Percentiles rank a stretch among this genome's conserved stretches.
Conservation (phyloP, 2,113 vertebrate genomes). For the Toxotes jaculatrix region DNA sequence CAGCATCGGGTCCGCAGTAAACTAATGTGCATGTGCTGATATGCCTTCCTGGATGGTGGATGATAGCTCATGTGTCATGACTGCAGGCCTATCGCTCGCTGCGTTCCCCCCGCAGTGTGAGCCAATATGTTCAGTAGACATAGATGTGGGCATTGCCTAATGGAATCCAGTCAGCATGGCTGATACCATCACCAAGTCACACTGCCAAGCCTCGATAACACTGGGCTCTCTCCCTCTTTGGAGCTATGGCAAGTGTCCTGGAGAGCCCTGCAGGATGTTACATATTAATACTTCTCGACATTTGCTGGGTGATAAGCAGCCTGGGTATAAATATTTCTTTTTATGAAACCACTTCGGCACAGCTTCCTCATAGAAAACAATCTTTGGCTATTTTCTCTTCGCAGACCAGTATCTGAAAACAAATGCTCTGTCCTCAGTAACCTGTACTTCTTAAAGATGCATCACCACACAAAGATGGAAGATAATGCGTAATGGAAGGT, state of each 20-base stretch:
- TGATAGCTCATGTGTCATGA: constrained; percentile 77
- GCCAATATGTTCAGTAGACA: constrained; percentile 77
- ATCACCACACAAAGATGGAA: background rate
- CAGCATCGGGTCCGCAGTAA: constrained; percentile 68
- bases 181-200: constrained; percentile 81
- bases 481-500: background rate
- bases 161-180: constrained; percentile 80
- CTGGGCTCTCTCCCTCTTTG: constrained; percentile 55
- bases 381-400: constrained; percentile 53
- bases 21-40: constrained; percentile 70
- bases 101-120: constrained; percentile 53
- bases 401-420: constrained; percentile 46
- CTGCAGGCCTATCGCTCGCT: constrained; percentile 69
- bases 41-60: constrained; percentile 70
- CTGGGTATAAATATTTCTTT: constrained; percentile 67
- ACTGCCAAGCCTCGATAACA: constrained; percentile 79
- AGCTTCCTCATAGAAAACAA: constrained; percentile 49
- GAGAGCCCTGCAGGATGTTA: constrained; percentile 78
- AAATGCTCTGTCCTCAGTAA: constrained; percentile 61
- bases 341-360: constrained; percentile 65
- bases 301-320: constrained; percentile 76
- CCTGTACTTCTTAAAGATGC: constrained; percentile 39
- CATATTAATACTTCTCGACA: constrained; percentile 82
- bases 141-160: constrained; percentile 80
- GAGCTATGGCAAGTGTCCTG: constrained; percentile 75